phyloP scores from a whole-genome alignment of 2,797 vertebrate genomes.

The Allenopithecus nigroviridis region DNA sequence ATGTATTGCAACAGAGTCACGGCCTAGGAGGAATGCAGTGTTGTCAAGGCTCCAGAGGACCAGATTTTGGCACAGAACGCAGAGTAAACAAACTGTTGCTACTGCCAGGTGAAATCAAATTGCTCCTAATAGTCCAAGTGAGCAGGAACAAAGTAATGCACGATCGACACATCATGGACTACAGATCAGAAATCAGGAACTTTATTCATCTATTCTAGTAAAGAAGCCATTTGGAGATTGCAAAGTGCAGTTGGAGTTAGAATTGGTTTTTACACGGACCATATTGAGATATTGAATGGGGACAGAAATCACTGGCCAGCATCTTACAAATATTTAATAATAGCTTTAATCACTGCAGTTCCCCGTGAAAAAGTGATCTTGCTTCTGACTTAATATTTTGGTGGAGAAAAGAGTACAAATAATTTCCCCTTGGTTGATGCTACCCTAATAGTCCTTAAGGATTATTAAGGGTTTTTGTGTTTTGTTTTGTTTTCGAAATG shows the following conservation, averaged over 20 bases:
- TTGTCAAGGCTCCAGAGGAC: neutral
- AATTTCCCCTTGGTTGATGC: neutral
- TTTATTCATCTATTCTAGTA: neutral
- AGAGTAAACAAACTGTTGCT: neutral
- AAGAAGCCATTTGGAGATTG: neutral
- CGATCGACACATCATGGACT: neutral
- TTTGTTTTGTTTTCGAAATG: neutral
- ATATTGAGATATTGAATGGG: neutral
- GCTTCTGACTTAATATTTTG: slow-evolving; percentile 17
- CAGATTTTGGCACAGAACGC: neutral
- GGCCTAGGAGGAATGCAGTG: neutral
- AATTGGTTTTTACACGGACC: neutral
- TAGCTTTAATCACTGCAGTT: neutral
- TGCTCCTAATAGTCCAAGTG: neutral
- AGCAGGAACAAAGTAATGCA: neutral
- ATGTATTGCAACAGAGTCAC: neutral
- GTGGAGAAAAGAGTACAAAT: neutral
- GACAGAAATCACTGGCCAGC: neutral
- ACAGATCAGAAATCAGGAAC: neutral
- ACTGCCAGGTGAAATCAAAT: neutral
- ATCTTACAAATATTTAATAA: neutral
- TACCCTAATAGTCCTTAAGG: neutral
- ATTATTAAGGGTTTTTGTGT: neutral
- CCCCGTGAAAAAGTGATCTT: neutral
- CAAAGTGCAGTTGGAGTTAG: neutral